Conservation (phyloP, 1,140 invertebrate genomes). For the Zaprionus taronus region DNA sequence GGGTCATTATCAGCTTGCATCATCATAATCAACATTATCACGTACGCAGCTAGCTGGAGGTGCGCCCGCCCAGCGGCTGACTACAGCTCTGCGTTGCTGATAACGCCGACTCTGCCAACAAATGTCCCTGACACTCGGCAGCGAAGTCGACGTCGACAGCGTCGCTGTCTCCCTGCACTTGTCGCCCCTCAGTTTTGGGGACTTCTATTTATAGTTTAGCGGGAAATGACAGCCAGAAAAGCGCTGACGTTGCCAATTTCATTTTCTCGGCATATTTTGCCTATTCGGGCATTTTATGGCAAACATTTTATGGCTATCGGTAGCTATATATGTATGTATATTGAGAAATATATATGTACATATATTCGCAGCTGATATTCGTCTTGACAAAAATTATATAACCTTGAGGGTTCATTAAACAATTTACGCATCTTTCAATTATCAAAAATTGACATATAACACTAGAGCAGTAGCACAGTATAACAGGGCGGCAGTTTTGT, state of each 20-base stretch:
- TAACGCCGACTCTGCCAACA: constrained; percentile 17
- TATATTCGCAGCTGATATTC: background rate
- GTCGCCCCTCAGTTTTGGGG: constrained; percentile 30
- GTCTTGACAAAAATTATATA: constrained; percentile 19
- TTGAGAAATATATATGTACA: background rate
- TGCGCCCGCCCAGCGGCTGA: constrained; percentile 13
- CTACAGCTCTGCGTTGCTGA: constrained; percentile 16
- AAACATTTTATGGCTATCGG: background rate
- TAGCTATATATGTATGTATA: constrained; percentile 9
- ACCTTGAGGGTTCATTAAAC: constrained; percentile 11
- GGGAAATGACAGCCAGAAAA: constrained; percentile 58
- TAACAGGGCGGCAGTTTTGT: background rate
- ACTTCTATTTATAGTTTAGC: constrained; percentile 56
- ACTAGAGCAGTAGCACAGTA: background rate
- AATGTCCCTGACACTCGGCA: constrained; percentile 34
- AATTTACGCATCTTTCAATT: background rate
- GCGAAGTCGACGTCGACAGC: constrained; percentile 2
- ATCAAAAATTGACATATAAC: background rate
- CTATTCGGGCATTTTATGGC: background rate
- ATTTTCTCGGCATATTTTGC: constrained; percentile 10
- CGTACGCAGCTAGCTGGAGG: constrained; percentile 13
- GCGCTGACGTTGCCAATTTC: constrained; percentile 48
- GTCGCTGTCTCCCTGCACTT: constrained; percentile 16
- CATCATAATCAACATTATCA: constrained; percentile 23
- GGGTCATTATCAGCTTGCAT: constrained; percentile 36